phyloP scores from a whole-genome alignment of 1,140 invertebrate species.

The Dendroctonus ponderosae region DNA sequence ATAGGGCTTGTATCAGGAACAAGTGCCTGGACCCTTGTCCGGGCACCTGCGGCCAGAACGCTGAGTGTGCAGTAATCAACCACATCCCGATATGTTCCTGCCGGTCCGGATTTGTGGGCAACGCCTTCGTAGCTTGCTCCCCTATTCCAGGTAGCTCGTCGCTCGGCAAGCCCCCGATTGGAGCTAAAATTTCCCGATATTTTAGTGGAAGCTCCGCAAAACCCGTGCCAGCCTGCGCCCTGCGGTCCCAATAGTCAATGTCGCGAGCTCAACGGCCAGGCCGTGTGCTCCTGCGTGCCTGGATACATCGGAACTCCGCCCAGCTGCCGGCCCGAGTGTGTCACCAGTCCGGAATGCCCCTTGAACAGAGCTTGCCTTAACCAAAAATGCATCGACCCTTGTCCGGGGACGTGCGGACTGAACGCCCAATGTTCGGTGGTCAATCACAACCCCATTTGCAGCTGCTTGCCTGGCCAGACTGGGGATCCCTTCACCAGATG shows the following conservation, averaged over 20 bases:
- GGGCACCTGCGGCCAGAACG: constrained; percentile 68
- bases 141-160: constrained; percentile 52
- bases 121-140: constrained; percentile 67
- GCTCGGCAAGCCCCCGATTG: no score
- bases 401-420: constrained; percentile 60
- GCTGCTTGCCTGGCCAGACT: constrained; percentile 57
- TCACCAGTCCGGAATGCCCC: constrained; percentile 72
- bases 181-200: neutral
- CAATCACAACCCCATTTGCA: constrained; percentile 64
- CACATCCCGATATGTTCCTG: constrained; percentile 73
- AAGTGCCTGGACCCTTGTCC: constrained; percentile 76
- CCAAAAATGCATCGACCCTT: constrained; percentile 77
- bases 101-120: constrained; percentile 64
- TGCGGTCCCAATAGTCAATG: constrained; percentile 71
- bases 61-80: constrained; percentile 67
- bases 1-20: constrained; percentile 68
- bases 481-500: constrained; percentile 66
- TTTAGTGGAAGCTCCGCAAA: constrained; percentile 43
- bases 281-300: constrained; percentile 68
- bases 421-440: constrained; percentile 66
- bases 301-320: constrained; percentile 69
- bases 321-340: constrained; percentile 72
- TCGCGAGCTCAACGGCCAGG: constrained; percentile 61
- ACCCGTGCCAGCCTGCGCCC: constrained; percentile 67
- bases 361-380: constrained; percentile 70